phyloP scores from a whole-genome alignment of 2,888 invertebrate species.

The Ormia ochracea region DNA sequence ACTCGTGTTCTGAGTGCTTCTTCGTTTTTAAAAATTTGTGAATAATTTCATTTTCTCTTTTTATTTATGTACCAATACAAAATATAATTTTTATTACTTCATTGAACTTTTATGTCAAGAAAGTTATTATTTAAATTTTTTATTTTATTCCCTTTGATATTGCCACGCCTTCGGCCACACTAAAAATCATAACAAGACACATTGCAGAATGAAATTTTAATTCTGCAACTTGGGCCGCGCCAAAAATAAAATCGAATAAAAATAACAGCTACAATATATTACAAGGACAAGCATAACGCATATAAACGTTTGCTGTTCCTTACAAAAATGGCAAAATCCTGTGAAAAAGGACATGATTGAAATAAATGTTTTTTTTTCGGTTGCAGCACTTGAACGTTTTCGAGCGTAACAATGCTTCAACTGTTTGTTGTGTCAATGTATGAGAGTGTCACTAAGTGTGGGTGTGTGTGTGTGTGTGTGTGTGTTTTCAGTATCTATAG shows the following conservation, averaged over 20 bases:
- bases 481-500: neutral
- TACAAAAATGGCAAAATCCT: neutral
- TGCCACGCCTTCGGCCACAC: neutral
- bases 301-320: conserved; percentile 9
- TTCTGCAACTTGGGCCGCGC: neutral
- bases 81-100: too few relatives aligned
- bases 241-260: conserved; percentile 39
- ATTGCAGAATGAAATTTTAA: neutral
- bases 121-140: too few relatives aligned
- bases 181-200: neutral
- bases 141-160: neutral
- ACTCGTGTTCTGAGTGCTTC: too few relatives aligned
- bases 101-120: too few relatives aligned
- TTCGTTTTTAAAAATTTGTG: too few relatives aligned
- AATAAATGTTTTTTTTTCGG: conserved; percentile 47
- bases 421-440: conserved; percentile 21
- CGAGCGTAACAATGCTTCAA: conserved; percentile 13
- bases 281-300: conserved; percentile 40
- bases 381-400: conserved; percentile 33
- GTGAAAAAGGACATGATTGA: conserved; percentile 52
- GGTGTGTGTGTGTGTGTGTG: neutral
- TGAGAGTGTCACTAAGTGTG: neutral
- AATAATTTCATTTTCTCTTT: too few relatives aligned
- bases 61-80: too few relatives aligned
- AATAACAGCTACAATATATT: conserved; percentile 40